phyloP scores from a whole-genome alignment of 2,797 vertebrate genomes.

The Myotis pilosus region DNA sequence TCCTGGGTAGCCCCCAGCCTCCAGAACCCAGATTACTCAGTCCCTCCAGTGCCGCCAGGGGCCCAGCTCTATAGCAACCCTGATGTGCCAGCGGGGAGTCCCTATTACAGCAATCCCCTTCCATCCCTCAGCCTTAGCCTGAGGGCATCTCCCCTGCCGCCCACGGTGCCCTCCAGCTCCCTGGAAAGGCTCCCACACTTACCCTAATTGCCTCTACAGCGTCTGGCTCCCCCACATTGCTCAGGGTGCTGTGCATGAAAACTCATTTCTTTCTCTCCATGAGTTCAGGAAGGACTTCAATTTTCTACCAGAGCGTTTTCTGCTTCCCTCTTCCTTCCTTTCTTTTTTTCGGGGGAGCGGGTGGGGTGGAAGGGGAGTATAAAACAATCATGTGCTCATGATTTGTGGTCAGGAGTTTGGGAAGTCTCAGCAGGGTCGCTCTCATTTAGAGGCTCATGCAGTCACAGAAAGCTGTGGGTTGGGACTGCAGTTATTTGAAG shows the following conservation, averaged over 20 bases:
- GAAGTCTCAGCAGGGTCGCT: not conserved
- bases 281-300: not conserved
- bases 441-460: not conserved
- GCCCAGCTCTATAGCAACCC: not conserved
- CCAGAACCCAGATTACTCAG: not conserved
- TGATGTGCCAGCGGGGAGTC: fast-evolving
- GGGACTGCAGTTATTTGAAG: not conserved
- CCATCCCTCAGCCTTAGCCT: not conserved
- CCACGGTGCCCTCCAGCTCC: not conserved
- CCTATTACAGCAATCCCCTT: fast-evolving
- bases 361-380: not conserved
- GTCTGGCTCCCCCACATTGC: too few species aligned
- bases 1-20: not conserved
- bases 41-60: fast-evolving
- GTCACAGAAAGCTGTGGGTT: not conserved
- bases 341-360: not conserved
- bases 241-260: not conserved
- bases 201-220: not conserved
- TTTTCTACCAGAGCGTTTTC: not conserved
- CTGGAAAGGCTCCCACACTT: not conserved
- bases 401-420: not conserved
- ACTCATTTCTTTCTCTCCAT: not conserved
- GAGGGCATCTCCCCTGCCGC: not conserved
- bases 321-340: not conserved
- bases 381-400: not conserved